Evolutionary conservation across 2,113 vertebrate species (phyloP).

Genomic region (Strix uralensis): DNA sequence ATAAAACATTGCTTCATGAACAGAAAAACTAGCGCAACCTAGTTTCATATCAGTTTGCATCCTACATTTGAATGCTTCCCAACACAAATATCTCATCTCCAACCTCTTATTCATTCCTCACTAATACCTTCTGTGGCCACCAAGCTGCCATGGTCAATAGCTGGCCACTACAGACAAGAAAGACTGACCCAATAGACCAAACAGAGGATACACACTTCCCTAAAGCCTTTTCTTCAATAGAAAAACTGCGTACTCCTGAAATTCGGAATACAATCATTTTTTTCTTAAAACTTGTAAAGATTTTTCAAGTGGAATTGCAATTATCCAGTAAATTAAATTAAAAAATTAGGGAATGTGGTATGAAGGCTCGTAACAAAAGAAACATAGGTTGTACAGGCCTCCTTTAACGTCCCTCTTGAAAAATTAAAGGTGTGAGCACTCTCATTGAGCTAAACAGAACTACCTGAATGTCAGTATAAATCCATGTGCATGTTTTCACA

Average conservation of each 20-base stretch:
- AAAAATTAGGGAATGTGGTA: background rate
- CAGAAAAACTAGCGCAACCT: background rate
- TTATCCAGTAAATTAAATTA: background rate
- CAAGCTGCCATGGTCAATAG: background rate
- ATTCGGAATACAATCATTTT: background rate
- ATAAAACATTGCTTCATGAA: background rate
- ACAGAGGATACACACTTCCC: background rate
- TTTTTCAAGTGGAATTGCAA: background rate
- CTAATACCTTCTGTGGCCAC: background rate
- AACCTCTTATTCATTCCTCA: background rate
- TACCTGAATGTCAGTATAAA: background rate
- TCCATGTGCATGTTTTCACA: background rate
- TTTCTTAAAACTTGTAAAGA: background rate
- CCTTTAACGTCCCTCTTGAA: background rate
- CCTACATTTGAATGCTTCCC: background rate
- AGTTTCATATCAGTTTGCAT: background rate
- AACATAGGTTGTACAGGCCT: background rate
- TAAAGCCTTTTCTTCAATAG: background rate
- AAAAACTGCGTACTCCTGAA: background rate
- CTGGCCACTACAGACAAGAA: background rate
- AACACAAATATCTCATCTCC: background rate
- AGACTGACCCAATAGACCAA: background rate
- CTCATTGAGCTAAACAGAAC: background rate
- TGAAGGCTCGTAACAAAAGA: background rate
- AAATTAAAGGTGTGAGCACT: background rate